These are phyloP conservation scores for Calameuta pallipes DNA, from an alignment of 2,888 invertebrate genomes.

Conservation along the genomic window DNA sequence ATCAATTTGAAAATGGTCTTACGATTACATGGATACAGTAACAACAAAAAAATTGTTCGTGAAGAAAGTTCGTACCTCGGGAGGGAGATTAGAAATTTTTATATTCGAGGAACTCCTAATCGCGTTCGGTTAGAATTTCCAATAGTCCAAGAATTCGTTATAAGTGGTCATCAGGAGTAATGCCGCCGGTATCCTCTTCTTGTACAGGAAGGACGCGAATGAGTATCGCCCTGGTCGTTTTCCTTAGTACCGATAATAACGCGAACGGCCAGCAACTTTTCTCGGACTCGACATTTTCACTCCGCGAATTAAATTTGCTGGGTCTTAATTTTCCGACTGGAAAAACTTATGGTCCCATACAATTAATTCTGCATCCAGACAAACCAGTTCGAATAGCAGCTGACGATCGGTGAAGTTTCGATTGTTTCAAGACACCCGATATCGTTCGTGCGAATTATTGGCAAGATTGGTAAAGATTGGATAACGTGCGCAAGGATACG, in stretches of 20 bases:
- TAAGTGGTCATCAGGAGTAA: not conserved
- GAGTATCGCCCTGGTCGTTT: not conserved
- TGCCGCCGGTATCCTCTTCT: not conserved
- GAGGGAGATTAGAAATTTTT: not conserved
- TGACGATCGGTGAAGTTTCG: not conserved
- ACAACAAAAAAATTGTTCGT: not conserved
- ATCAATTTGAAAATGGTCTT: not conserved
- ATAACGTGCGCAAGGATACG: not conserved
- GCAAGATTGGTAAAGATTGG: not conserved
- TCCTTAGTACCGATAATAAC: too few species aligned
- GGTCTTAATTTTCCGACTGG: not conserved
- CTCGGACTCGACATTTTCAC: not conserved
- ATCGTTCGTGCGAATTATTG: not conserved
- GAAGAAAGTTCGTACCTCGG: not conserved
- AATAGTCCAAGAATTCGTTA: not conserved
- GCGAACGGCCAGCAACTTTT: not conserved
- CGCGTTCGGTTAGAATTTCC: not conserved
- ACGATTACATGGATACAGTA: not conserved
- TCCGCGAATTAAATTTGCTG: not conserved
- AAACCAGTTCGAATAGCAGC: not conserved
- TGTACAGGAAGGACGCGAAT: not conserved
- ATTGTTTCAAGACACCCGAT: not conserved
- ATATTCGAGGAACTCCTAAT: not conserved
- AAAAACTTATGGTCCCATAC: not conserved
- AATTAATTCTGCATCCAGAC: too few species aligned